A percentile compares a stretch with the other conserved stretches of the same genome.
phyloP scores from a whole-genome alignment of 2,797 vertebrate species.

The Hirundo rustica region DNA sequence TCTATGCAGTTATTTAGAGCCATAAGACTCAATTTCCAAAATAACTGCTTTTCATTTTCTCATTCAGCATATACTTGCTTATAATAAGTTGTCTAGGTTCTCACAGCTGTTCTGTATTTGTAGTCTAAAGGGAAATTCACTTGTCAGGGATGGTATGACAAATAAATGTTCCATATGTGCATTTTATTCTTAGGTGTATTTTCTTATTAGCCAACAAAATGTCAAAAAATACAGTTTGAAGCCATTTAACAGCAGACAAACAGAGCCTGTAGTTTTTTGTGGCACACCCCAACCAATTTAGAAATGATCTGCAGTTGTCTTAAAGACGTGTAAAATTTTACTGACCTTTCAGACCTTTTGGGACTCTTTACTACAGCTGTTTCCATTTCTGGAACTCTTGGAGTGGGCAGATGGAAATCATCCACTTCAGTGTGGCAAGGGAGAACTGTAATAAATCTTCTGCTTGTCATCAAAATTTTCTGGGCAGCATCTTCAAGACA shows the following conservation, averaged over 20 bases:
- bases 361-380: neutral
- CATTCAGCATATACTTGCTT: neutral
- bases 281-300: neutral
- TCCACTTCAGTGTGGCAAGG: neutral
- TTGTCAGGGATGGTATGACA: constrained; percentile 48
- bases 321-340: neutral
- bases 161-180: constrained; percentile 33
- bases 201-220: constrained; percentile 36
- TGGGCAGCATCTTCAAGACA: neutral
- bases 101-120: constrained; percentile 62
- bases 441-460: neutral
- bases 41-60: constrained; percentile 28
- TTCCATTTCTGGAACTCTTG: neutral
- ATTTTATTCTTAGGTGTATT: constrained; percentile 19
- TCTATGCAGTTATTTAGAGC: neutral
- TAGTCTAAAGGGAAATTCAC: constrained; percentile 32
- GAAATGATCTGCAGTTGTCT: neutral
- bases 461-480: neutral
- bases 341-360: constrained; percentile 6
- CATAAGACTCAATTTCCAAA: neutral
- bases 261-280: neutral
- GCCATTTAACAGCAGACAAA: neutral
- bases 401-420: neutral
- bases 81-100: neutral
- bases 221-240: constrained; percentile 23